These are phyloP conservation scores for Ophioderma brevispina DNA, from an alignment of 35 echinoderm and acorn worm genomes.

Conservation along the genomic window DNA sequence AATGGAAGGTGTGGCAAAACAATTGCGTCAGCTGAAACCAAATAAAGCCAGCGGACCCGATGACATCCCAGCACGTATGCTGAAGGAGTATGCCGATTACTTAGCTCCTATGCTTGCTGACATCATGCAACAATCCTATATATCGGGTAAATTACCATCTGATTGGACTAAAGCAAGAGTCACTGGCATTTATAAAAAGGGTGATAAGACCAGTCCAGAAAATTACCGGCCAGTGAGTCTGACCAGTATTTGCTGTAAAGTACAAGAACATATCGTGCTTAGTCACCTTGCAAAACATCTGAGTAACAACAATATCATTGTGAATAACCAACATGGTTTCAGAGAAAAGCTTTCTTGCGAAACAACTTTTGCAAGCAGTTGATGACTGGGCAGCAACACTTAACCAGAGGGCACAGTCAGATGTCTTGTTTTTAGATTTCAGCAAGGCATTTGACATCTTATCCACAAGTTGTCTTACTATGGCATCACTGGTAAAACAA, in stretches of 20 bases:
- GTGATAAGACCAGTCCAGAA: not conserved
- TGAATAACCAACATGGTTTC: slow-evolving; percentile 55
- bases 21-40: slow-evolving; percentile 37
- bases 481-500: not conserved
- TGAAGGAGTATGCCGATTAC: no score
- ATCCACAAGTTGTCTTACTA: slow-evolving; percentile 24
- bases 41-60: slow-evolving; percentile 53
- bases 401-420: not conserved
- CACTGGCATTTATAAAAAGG: no score
- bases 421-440: slow-evolving; percentile 36
- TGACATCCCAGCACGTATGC: no score
- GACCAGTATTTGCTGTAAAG: slow-evolving; percentile 58
- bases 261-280: slow-evolving; percentile 56
- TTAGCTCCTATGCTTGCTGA: no score
- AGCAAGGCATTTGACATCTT: slow-evolving; percentile 31
- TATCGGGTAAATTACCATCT: not conserved
- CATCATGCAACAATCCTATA: not conserved
- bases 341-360: slow-evolving; percentile 37
- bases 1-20: slow-evolving; percentile 32
- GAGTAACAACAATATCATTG: slow-evolving; percentile 36
- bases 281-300: slow-evolving; percentile 53
- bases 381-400: slow-evolving; percentile 11
- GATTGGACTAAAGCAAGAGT: no score
- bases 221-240: slow-evolving; percentile 38
- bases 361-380: slow-evolving; percentile 34